Base-by-base conservation (phyloP, 2,888 invertebrate genomes). In the Falcaria lacertinaria region DNA sequence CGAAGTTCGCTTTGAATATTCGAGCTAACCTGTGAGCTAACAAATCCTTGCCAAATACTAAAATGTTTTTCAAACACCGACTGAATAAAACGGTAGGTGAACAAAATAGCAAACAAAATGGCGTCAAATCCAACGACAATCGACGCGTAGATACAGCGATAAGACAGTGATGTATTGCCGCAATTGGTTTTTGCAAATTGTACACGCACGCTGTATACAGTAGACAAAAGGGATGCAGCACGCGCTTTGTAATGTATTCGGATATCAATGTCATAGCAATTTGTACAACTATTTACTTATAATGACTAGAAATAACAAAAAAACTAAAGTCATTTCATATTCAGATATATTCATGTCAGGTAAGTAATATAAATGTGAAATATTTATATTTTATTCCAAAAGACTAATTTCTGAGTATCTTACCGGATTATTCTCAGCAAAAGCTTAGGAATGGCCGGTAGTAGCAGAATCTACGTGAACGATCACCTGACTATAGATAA, bases 161-260 rank as follows among this genome's bases (percentile, higher is more conserved):
- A 81, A 80, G 83, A 76, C 81, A 80, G 69, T 85, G 85, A 84
- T 75, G 63, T 76, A 85, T 81, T 57, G 69, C 57, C 52, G 69
- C 79, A 80, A 85, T 85, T 78, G 77, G 74, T 81, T 83, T 81
- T 80, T 77, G 76, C 76, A 80, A 85, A 85, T 83, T 80, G 83
- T 74, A 68, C 74, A 57, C 63, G 15, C 37, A 37, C 37, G 37
- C 22, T 25, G 22, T 22, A 14, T 36, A 36, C 16, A n/a, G n/a
- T 22, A 36, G 14, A 19, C 11, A 13, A 13, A 13, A 37, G 37
- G 22, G 14, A 22, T 22, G 22, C 22, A 14, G 7, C 5, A 6
- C 19, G 19, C 6, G 19, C 28, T 28, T 7, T 28, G 28, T 1
- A 28, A 13, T 4, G 14, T 3, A 14, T 22, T 22, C 15, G 37